Base-by-base conservation (phyloP, 2,888 invertebrate genomes). In the Brachyptera risi region DNA sequence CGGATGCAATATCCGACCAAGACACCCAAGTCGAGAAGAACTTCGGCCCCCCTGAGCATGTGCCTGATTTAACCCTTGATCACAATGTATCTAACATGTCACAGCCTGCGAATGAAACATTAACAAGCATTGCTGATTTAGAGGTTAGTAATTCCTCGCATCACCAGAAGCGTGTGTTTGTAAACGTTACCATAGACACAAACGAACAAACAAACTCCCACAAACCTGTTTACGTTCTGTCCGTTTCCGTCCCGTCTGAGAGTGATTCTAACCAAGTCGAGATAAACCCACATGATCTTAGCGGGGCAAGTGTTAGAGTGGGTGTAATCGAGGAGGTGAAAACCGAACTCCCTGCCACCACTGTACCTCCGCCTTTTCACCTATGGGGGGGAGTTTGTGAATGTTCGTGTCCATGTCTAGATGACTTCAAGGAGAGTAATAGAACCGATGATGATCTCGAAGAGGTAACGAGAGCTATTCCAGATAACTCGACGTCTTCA, bases 161-260 rank as follows among this genome's bases (percentile, higher is more conserved):
- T 15, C 59, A 59, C 51, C 71, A 76, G 24, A 84, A 84, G 74
- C 83, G 87, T 69, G 84, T 92, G 68, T 78, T 90, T 67, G 87
- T 92, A 64, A 92, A 92, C 76, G 80, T 92, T 67, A 90, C 91
- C 7, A 90, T 92, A 70, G 84, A 87, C 63, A 85, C 88, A 44
- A 88, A 89, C 69, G 81, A 81, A 63, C 79, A 78, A 65, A 65
- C 64, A 40, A 61, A 62, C 38, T 73, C 74, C 47, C 75, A 77
- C 59, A 77, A 75, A 67, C 73, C 76, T n/a, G 80, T 91, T 65
- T 92, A 91, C 76, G 85, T 90, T 37, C 78, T 92, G 68, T 90
- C 92, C 69, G 84, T 92, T 63, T 87, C 87, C 64, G 85, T 92
- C 60, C 92, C 92, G 9, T 85, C 85, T 58, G 79, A 79, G 35